Evolutionary conservation across 2,113 vertebrate genomes (phyloP).

Genomic region (Fukomys damarensis): DNA sequence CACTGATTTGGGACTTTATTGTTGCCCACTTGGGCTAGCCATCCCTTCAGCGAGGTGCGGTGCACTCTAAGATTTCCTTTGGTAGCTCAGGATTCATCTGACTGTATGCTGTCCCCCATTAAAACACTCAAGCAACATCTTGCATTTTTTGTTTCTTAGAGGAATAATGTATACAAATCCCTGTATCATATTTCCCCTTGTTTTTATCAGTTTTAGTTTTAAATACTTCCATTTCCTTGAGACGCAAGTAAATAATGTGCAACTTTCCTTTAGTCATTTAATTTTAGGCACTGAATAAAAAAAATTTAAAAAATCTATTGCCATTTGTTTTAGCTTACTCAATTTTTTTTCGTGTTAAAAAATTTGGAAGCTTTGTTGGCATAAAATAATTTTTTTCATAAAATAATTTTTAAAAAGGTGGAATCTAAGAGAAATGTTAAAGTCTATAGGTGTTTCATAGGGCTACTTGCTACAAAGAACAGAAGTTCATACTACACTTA

Average conservation of each 20-base stretch:
- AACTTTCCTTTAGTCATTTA: neutral
- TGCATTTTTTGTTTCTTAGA: neutral
- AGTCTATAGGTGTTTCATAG: neutral
- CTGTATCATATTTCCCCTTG: neutral
- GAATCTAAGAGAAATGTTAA: neutral
- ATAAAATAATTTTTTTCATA: neutral
- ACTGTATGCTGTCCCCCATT: neutral
- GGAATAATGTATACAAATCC: neutral
- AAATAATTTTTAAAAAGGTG: neutral
- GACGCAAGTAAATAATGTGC: neutral
- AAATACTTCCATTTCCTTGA: constrained; percentile 11
- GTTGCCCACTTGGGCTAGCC: neutral
- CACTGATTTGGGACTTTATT: neutral
- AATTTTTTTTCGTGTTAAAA: neutral
- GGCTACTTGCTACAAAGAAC: neutral
- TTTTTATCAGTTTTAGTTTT: constrained; percentile 30
- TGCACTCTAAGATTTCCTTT: neutral
- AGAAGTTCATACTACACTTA: neutral
- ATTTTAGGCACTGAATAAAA: constrained; percentile 6
- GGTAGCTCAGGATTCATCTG: neutral
- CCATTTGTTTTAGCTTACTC: neutral
- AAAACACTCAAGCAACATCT: neutral
- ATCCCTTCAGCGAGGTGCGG: neutral
- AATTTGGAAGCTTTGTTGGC: neutral
- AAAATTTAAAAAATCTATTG: neutral